phyloP scores from a whole-genome alignment of 1,140 invertebrate species.

The Calliopsis andreniformis region DNA sequence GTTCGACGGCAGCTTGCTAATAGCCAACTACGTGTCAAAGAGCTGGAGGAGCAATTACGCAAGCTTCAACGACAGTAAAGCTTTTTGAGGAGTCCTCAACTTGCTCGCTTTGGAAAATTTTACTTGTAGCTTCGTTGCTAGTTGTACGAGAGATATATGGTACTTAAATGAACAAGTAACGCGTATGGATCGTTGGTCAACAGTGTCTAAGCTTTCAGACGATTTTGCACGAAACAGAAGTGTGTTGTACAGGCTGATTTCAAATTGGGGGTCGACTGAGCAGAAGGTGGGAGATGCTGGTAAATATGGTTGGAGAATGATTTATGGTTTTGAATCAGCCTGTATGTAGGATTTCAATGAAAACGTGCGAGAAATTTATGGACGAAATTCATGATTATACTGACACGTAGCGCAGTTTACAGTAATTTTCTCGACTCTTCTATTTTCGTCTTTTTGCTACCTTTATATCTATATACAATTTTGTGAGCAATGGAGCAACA shows the following conservation, averaged over 20 bases:
- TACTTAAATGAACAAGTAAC: slow-evolving; percentile 44
- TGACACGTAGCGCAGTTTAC: not conserved
- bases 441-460: slow-evolving; percentile 10
- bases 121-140: slow-evolving; percentile 54
- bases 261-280: no score
- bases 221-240: slow-evolving; percentile 9
- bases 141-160: slow-evolving; percentile 33
- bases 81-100: not conserved
- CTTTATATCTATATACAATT: not conserved
- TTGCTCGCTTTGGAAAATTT: slow-evolving; percentile 36
- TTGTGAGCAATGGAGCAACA: slow-evolving; percentile 44
- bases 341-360: no score
- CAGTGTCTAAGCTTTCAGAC: slow-evolving; percentile 40
- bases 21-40: slow-evolving; percentile 88
- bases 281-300: no score
- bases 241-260: not conserved
- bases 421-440: slow-evolving; percentile 3
- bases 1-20: slow-evolving; percentile 88
- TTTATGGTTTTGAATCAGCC: no score
- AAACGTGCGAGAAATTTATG: no score
- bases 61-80: slow-evolving; percentile 80
- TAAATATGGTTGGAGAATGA: no score
- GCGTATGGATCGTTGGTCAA: slow-evolving; percentile 23
- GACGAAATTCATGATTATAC: no score
- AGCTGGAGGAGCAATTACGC: slow-evolving; percentile 88